These are phyloP conservation scores for Psittacula echo DNA, from an alignment of 2,797 vertebrate species.

Conservation along the genomic window DNA sequence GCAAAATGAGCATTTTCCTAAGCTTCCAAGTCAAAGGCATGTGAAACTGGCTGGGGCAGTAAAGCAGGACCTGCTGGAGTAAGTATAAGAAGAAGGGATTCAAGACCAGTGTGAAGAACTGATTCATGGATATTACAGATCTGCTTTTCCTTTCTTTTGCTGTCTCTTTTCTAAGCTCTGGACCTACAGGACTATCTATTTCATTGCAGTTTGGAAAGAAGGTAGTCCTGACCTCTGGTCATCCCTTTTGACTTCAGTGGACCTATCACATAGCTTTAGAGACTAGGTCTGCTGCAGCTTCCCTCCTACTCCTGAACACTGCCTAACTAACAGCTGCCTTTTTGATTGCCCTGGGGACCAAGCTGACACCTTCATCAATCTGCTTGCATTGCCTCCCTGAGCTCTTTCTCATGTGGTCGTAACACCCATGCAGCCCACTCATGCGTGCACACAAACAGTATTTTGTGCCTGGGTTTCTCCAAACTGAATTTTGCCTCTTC, in stretches of 20 bases:
- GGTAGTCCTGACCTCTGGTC: neutral
- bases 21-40: neutral
- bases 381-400: neutral
- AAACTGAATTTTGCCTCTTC: neutral
- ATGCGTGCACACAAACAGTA: neutral
- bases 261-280: neutral
- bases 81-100: neutral
- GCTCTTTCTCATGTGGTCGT: rapidly evolving
- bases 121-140: neutral
- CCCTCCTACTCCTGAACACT: neutral
- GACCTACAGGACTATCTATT: rapidly evolving
- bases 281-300: neutral
- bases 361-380: neutral
- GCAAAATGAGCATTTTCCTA: conserved; percentile 36
- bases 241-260: neutral
- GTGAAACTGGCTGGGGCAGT: conserved; percentile 50
- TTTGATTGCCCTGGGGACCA: neutral
- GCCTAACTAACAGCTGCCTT: too few relatives aligned
- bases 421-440: neutral
- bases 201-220: neutral
- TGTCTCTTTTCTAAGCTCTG: neutral
- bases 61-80: conserved; percentile 43
- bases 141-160: neutral
- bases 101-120: neutral
- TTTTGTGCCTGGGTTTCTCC: neutral